Percentiles rank a stretch among this genome's conserved stretches.
Evolutionary conservation across 2,113 vertebrate genomes (phyloP).

Genomic region (Delphinapterus leucas): DNA sequence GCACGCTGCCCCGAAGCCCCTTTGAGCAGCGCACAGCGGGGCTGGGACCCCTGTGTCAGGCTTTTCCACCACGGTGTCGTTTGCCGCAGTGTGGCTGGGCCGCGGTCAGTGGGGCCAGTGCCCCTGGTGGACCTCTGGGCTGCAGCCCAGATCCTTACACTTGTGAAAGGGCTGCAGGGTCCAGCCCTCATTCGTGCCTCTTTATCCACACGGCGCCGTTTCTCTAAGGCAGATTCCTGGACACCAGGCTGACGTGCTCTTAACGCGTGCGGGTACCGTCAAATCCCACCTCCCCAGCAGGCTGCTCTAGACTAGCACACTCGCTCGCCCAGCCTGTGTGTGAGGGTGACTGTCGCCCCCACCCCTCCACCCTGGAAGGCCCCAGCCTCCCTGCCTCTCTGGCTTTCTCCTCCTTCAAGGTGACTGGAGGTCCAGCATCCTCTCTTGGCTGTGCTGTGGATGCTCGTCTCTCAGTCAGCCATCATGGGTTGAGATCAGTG

Average conservation of each 20-base stretch:
- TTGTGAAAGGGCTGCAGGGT: neutral
- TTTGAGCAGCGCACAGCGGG: neutral
- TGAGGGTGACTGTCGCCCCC: neutral
- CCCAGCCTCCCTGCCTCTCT: neutral
- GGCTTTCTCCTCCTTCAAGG: neutral
- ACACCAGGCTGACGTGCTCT: rapidly evolving
- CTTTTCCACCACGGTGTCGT: neutral
- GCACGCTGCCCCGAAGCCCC: neutral
- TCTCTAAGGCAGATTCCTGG: neutral
- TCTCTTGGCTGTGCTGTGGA: rapidly evolving
- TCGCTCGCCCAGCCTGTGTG: rapidly evolving
- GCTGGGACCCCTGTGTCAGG: neutral
- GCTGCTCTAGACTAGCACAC: neutral
- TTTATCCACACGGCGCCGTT: rapidly evolving
- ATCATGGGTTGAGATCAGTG: neutral
- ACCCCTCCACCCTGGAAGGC: rapidly evolving
- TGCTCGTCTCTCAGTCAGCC: neutral
- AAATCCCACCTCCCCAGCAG: neutral
- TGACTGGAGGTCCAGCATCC: too few species aligned
- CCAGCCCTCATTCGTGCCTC: rapidly evolving
- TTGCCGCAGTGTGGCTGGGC: neutral
- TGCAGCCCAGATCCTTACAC: neutral
- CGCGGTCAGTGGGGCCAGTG: neutral
- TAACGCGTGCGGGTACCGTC: rapidly evolving
- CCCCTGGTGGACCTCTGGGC: neutral